A percentile compares a stretch with the other conserved stretches of the same genome.
Evolutionary conservation across 1,140 invertebrate genomes (phyloP).

Genomic region (Acromyrmex heyeri): DNA sequence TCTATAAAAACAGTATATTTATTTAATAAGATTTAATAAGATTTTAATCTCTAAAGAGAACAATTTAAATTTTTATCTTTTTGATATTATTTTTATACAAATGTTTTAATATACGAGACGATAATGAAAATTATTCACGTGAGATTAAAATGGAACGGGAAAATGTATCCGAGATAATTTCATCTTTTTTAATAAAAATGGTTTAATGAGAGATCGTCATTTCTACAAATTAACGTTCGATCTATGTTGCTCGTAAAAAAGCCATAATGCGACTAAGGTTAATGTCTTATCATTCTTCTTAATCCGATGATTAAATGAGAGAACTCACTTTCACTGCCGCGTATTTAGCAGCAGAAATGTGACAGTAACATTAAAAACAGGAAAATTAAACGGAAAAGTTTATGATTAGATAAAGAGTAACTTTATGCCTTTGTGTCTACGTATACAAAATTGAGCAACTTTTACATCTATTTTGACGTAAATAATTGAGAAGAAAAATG

Average conservation of each 20-base stretch:
- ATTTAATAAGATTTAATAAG: neutral
- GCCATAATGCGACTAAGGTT: neutral
- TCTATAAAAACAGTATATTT: neutral
- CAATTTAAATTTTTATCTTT: slow-evolving; percentile 9
- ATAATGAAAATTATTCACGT: neutral
- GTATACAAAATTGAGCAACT: neutral
- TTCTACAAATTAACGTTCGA: slow-evolving; percentile 25
- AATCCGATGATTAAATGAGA: slow-evolving; percentile 26
- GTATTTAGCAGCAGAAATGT: slow-evolving; percentile 48
- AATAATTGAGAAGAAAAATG: neutral
- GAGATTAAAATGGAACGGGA: neutral
- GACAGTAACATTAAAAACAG: slow-evolving; percentile 42
- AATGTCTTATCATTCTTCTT: slow-evolving; percentile 64
- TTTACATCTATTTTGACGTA: neutral
- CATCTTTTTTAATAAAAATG: slow-evolving; percentile 4
- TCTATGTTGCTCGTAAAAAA: slow-evolving; percentile 35
- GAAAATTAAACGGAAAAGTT: neutral
- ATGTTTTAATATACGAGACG: neutral
- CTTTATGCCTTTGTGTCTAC: neutral
- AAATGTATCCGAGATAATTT: neutral
- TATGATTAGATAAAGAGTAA: slow-evolving; percentile 58
- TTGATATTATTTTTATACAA: neutral
- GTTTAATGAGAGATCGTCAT: slow-evolving; percentile 3
- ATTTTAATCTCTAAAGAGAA: neutral
- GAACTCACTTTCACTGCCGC: slow-evolving; percentile 57